These are phyloP conservation scores for Ahaetulla prasina DNA, from an alignment of 2,113 vertebrate genomes.

Conservation along the genomic window DNA sequence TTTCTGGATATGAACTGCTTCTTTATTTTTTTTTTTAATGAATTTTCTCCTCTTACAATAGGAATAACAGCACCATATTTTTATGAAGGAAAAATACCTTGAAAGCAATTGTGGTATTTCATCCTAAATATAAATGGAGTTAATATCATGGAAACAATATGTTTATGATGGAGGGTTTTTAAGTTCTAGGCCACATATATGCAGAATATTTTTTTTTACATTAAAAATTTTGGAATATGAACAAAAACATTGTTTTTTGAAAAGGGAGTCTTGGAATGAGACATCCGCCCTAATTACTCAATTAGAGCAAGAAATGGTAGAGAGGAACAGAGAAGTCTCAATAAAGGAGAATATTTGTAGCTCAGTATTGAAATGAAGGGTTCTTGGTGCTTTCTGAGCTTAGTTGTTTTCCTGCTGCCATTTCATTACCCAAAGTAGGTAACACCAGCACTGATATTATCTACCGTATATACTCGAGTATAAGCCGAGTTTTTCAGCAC, in stretches of 20 bases:
- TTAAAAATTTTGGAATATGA: background rate
- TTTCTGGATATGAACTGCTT: constrained; percentile 9
- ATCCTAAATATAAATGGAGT: constrained; percentile 21
- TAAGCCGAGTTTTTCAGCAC: too few relatives aligned
- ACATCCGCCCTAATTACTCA: background rate
- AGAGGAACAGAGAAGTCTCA: background rate
- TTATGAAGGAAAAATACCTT: constrained; percentile 14
- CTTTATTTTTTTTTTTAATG: too few relatives aligned
- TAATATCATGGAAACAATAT: constrained; percentile 24
- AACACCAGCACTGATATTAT: background rate
- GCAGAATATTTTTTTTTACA: background rate
- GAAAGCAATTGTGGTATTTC: constrained; percentile 10
- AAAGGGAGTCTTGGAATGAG: constrained; percentile 4
- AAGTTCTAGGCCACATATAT: constrained; percentile 12
- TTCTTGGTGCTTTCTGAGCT: background rate
- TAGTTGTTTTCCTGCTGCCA: background rate
- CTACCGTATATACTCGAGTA: too few relatives aligned
- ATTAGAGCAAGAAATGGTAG: background rate
- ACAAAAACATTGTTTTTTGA: constrained; percentile 6
- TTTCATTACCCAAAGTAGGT: background rate
- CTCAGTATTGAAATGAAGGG: background rate
- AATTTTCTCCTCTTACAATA: constrained; percentile 28
- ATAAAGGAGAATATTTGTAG: background rate
- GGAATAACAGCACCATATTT: constrained; percentile 21
- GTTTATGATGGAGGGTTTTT: background rate